Evolutionary conservation across 2,888 invertebrate species (phyloP), one percentile per base, ranked within the genome.

Genomic region (Orthonychiurus folsomi): DNA sequence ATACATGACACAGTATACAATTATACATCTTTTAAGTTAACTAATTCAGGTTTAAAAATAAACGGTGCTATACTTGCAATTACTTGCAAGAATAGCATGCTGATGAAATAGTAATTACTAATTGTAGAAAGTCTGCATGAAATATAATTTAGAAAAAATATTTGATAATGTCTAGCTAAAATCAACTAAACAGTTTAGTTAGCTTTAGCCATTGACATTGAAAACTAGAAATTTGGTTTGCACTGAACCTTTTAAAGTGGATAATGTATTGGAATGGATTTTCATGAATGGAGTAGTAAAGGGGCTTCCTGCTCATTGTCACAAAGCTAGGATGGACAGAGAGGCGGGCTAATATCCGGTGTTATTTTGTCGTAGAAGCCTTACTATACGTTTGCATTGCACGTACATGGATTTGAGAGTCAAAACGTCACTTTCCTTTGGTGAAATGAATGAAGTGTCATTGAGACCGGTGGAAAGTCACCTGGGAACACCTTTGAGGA

Each of bases 231-330:
- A n/a, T n/a, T n/a, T n/a, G n/a, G n/a, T n/a, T n/a, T n/a, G n/a
- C n/a, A n/a, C n/a, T n/a, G n/a, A n/a, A n/a, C n/a, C n/a, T n/a
- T n/a, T n/a, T n/a, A n/a, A n/a, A n/a, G n/a, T n/a, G 37, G 37
- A 9, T 15, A 5, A 37, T 37, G 37, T 37, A 9, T 37, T 37
- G 37, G 37, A 37, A 37, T 37, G 37, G 9, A 37, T 37, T 37
- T n/a, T n/a, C n/a, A n/a, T n/a, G n/a, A n/a, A 37, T 37, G 37
- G 54, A 18, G 54, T 18, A 54, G 21, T 24, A 54, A 50, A 20
- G 54, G 23, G 54, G 23, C 25, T 54, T 54, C 54, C 54, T 54
- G 54, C 54, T 12, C 54, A 54, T 54, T 54, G 54, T 54, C 54
- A 20, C 54, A n/a, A 50, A 50, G 20, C 21, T 5, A 9, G 37